Evolutionary conservation across 2,113 vertebrate species (phyloP), one percentile per base, ranked within the genome.

Genomic region (Paracyprichromis sp.): DNA sequence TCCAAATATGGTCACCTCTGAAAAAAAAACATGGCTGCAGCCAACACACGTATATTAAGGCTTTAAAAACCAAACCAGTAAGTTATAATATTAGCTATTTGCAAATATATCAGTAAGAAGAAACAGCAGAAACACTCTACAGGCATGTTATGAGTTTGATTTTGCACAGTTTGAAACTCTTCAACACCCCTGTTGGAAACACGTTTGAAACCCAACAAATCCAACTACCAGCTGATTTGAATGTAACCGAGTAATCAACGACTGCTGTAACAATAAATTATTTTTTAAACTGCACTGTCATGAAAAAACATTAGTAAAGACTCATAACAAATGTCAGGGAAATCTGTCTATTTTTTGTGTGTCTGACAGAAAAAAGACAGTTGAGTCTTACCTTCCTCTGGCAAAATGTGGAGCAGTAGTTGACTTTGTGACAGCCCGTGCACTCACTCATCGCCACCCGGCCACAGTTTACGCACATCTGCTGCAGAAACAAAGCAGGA

Each of bases 401-500:
- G 91, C 99, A 99, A 96, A 99, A 99, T 0, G 96, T 97, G 82
- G 99, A 99, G 95, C 99, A 99, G 96, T 99, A 99, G 97, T 98
- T 98, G 93, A 99, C 98, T 84, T 99, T 99, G 88, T 98, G 99
- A 89, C 99, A 99, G 29, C 98, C 98, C 0, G 97, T 98, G 85
- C 99, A 99, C 94, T 99, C 98, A 0, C 96, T 99, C 76, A 97
- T 97, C 2, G 99, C 99, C 85, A 98, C 96, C 1, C 99, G 97
- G 2, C 99, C 99, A 0, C 98, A 99, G 96, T 99, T 99, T 85
- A 97, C 97, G 0, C 98, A 99, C 85, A 97, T 98, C 86, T 99
- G 98, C 98, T 99, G 96, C 81, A 93, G 88, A 86, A 38, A 7
- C 6, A 24, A 59, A 29, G 26, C 71, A 12, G 11, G 24, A 71